Evolutionary conservation across 2,113 vertebrate species (phyloP).

Genomic region (Mustela nigripes): DNA sequence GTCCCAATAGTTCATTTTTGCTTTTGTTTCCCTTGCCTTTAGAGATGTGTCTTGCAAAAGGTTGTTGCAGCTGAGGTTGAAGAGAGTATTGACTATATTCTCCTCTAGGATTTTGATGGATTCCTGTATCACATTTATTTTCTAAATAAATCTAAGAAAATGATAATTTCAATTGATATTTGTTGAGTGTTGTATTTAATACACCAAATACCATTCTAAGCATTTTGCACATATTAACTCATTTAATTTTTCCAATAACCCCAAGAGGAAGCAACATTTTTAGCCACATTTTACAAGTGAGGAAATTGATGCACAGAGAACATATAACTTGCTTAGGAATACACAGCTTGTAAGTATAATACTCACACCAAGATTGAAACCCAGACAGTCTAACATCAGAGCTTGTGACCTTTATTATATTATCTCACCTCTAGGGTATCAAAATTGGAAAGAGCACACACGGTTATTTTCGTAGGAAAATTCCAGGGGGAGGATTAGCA

Average conservation of each 20-base stretch:
- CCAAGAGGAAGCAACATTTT: background rate
- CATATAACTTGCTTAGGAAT: background rate
- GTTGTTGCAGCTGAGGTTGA: too few relatives aligned
- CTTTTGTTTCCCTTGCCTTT: too few relatives aligned
- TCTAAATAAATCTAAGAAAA: background rate
- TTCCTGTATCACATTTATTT: background rate
- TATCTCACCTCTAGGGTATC: background rate
- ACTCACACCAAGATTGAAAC: background rate
- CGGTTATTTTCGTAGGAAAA: background rate
- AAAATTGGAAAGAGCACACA: background rate
- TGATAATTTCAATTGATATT: background rate
- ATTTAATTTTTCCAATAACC: background rate
- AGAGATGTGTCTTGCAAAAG: too few relatives aligned
- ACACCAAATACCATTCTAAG: background rate
- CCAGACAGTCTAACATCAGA: background rate
- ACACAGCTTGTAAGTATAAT: background rate
- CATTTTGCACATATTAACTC: background rate
- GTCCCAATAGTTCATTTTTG: too few relatives aligned
- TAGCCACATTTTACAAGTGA: background rate
- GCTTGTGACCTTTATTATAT: background rate
- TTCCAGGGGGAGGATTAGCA: background rate
- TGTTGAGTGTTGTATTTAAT: background rate
- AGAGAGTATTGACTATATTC: too few relatives aligned
- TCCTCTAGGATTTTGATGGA: too few relatives aligned
- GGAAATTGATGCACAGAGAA: background rate